Conservation (phyloP, 1,140 invertebrate genomes). For the Macrosteles quadrilineatus region DNA sequence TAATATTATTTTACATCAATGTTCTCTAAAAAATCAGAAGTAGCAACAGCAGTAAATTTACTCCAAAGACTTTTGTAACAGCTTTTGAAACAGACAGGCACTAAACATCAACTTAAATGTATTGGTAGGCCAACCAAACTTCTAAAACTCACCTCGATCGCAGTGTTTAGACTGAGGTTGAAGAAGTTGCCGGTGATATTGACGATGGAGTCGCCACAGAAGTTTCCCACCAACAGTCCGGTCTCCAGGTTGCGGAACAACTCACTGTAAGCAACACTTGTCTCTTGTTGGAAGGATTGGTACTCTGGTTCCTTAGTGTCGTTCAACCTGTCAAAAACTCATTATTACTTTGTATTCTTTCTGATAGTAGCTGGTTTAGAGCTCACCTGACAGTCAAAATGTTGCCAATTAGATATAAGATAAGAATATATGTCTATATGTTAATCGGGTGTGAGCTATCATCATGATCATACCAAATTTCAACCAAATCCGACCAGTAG, state of each 20-base stretch:
- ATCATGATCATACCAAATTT: too few species aligned
- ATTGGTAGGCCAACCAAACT: too few species aligned
- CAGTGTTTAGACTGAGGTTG: constrained; percentile 71
- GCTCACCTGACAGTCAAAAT: too few species aligned
- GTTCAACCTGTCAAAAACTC: constrained; percentile 55
- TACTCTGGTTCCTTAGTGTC: constrained; percentile 79
- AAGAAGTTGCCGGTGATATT: constrained; percentile 88
- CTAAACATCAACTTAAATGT: constrained; percentile 26
- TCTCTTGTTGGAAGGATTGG: constrained; percentile 77
- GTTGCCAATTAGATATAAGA: too few species aligned
- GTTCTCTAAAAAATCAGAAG: background rate
- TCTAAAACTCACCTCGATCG: constrained; percentile 72
- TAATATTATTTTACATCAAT: too few species aligned
- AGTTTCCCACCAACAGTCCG: constrained; percentile 81
- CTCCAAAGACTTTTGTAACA: background rate
- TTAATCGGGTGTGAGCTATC: too few species aligned
- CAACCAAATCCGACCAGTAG: too few species aligned
- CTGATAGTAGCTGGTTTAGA: too few species aligned
- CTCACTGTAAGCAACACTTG: constrained; percentile 82
- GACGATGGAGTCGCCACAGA: constrained; percentile 63
- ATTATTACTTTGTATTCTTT: too few species aligned
- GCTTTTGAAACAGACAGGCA: background rate
- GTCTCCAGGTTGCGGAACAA: constrained; percentile 81
- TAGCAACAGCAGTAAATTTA: background rate
- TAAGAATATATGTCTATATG: too few species aligned